Percentiles rank a stretch among this genome's conserved stretches.
phyloP scores from a whole-genome alignment of 2,797 vertebrate genomes.

The Molothrus aeneus region DNA sequence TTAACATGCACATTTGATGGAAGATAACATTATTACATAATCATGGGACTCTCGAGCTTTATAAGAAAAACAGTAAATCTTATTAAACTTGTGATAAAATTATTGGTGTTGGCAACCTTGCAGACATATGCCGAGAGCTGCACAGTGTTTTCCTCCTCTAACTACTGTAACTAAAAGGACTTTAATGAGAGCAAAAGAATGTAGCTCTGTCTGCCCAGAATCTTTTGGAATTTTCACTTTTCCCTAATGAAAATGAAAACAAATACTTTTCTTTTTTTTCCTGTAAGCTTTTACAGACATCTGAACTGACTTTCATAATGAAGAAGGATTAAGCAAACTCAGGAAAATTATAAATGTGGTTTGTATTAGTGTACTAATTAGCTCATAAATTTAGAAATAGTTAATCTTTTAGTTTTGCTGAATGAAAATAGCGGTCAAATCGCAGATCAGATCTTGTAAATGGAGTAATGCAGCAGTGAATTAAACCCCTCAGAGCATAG shows the following conservation, averaged over 20 bases:
- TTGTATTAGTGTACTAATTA: constrained; percentile 48
- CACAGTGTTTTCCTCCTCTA: background rate
- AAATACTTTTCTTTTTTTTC: background rate
- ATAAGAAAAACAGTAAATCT: background rate
- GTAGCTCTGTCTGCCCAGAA: constrained; percentile 33
- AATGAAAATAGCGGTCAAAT: constrained; percentile 29
- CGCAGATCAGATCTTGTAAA: background rate
- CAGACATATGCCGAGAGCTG: background rate
- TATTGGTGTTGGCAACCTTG: constrained; percentile 26
- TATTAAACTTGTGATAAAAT: constrained; percentile 16
- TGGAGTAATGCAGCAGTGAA: constrained; percentile 8
- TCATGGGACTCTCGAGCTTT: constrained; percentile 18
- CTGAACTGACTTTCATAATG: constrained; percentile 29
- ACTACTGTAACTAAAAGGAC: constrained; percentile 34
- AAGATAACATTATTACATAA: constrained; percentile 50
- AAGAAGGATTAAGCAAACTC: constrained; percentile 22
- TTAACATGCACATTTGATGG: background rate
- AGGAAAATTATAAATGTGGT: constrained; percentile 64
- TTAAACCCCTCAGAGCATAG: constrained; percentile 19
- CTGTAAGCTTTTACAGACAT: constrained; percentile 9
- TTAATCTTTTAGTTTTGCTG: constrained; percentile 41
- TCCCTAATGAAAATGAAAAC: constrained; percentile 42
- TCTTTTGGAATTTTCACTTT: constrained; percentile 42
- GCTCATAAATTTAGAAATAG: constrained; percentile 59
- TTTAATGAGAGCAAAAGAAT: constrained; percentile 47